phyloP scores from a whole-genome alignment of 2,797 vertebrate species.

The Smutsia temminckii region DNA sequence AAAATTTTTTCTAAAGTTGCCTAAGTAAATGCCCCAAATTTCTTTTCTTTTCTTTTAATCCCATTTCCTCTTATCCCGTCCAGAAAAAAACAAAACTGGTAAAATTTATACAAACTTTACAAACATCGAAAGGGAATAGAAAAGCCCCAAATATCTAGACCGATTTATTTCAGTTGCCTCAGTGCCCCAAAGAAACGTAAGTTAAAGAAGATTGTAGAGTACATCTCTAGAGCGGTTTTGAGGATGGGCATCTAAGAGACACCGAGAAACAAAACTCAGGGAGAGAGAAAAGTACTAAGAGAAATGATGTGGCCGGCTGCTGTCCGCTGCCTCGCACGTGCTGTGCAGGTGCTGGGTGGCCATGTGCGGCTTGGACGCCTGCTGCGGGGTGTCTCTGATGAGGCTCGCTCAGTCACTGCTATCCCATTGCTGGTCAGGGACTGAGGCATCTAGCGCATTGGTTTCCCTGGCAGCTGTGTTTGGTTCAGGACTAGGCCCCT shows the following conservation, averaged over 20 bases:
- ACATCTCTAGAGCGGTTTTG: background rate
- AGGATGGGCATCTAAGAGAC: background rate
- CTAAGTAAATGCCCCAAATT: background rate
- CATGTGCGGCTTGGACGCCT: fast-evolving
- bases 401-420: background rate
- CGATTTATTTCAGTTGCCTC: background rate
- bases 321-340: background rate
- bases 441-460: background rate
- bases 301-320: background rate
- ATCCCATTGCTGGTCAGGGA: background rate
- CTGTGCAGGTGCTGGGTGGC: background rate
- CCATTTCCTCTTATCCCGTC: background rate
- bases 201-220: background rate
- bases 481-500: background rate
- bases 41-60: background rate
- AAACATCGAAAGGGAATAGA: background rate
- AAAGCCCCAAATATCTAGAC: background rate
- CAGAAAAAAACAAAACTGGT: background rate
- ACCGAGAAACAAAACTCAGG: background rate
- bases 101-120: background rate
- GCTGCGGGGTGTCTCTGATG: background rate
- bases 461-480: background rate
- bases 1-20: background rate
- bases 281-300: background rate
- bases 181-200: background rate